Base-by-base conservation (phyloP, 2,797 vertebrate genomes). In the Orestias chungarensis region DNA sequence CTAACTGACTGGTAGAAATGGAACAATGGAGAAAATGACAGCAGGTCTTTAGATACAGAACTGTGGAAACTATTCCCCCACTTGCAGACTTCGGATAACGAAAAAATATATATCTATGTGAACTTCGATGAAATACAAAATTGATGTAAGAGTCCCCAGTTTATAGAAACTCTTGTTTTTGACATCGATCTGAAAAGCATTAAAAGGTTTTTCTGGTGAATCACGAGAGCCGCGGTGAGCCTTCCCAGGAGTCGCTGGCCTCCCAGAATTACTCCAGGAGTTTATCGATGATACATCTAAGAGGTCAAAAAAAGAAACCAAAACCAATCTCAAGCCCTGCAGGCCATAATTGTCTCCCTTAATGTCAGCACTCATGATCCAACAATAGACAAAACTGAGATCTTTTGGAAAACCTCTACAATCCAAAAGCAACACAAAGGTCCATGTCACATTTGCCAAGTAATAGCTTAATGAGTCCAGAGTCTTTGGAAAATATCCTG, bases 21-120 rank as follows among this genome's bases (percentile, higher is more conserved):
- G 84, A 87, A 88, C 89, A 79, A 77, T 50, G 68, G 71, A 81
- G 82, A 74, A 81, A 68, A 59, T 62, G 49, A 83, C 75, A 20
- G 38, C 71, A 73, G 73, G 84, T 72, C 20, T 49, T 38, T 20
- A 29, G 47, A 4, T 47, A 23, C 46, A 52, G 50, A 12, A 3
- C 59, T 25, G 59, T 62, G 59, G 23, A 40, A 62, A 62, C 12
- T 25, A 35, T 64, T 14, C 3, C 38, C 23, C 6, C 1, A 33
- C 31, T 20, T 33, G 35, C 31, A 35, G 8, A 35, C 23, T 33
- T 59, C n/a, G n/a, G n/a, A n/a, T n/a, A n/a, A n/a, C n/a, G n/a
- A n/a, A n/a, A n/a, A n/a, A n/a, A n/a, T n/a, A n/a, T n/a, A n/a
- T n/a, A n/a, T n/a, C n/a, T n/a, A n/a, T n/a, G n/a, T n/a, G n/a